A percentile compares a stretch with the other conserved stretches of the same genome.
Conservation (phyloP, 92 coral and sea anemone genomes). For the Heteractis magnifica region DNA sequence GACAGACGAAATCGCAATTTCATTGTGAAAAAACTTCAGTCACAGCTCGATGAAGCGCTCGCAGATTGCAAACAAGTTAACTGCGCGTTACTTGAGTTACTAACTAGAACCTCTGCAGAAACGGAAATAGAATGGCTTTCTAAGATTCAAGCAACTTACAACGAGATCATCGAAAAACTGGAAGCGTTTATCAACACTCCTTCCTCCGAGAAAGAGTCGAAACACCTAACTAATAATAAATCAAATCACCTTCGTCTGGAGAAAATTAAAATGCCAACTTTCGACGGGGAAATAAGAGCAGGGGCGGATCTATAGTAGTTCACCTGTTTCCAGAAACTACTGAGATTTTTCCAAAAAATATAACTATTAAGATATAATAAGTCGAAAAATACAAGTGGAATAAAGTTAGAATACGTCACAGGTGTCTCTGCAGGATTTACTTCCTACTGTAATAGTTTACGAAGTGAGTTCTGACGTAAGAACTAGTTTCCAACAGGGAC, state of each 20-base stretch:
- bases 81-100: slow-evolving; percentile 7
- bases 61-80: slow-evolving; percentile 28
- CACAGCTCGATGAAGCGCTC: slow-evolving; percentile 24
- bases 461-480: too few relatives aligned
- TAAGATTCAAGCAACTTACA: slow-evolving; percentile 26
- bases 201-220: neutral
- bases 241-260: slow-evolving; percentile 29
- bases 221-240: neutral
- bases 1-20: neutral
- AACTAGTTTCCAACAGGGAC: too few relatives aligned
- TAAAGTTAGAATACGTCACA: too few relatives aligned
- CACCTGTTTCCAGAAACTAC: too few relatives aligned
- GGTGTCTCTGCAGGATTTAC: too few relatives aligned
- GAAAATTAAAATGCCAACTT: slow-evolving; percentile 41
- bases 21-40: slow-evolving; percentile 25
- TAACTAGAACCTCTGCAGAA: slow-evolving; percentile 20
- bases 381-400: too few relatives aligned
- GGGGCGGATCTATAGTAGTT: too few relatives aligned
- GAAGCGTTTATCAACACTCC: neutral
- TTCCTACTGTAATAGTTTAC: too few relatives aligned
- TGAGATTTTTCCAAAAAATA: too few relatives aligned
- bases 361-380: too few relatives aligned
- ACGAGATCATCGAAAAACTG: slow-evolving; percentile 19
- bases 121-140: slow-evolving; percentile 34
- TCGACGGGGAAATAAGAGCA: slow-evolving; percentile 44